Conservation (phyloP, 2,797 vertebrate genomes). For the Chaetophractus vellerosus region DNA sequence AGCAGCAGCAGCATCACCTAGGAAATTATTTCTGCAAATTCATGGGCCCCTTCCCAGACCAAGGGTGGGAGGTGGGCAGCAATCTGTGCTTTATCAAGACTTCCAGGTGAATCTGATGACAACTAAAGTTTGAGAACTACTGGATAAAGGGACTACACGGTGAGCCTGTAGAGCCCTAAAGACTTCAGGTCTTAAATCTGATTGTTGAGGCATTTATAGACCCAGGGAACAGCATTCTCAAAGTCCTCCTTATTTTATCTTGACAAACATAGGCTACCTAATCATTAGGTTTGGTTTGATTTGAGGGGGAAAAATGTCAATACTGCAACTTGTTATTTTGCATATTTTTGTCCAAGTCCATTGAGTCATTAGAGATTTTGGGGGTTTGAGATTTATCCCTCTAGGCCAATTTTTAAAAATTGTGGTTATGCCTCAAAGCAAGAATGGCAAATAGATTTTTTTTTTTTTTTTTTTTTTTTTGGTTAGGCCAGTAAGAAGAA, state of each 20-base stretch:
- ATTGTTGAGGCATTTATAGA: not conserved
- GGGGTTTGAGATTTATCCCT: not conserved
- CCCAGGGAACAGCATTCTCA: not conserved
- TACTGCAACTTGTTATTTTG: not conserved
- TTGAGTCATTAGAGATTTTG: slow-evolving; percentile 7
- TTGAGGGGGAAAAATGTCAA: not conserved
- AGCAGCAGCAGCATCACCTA: not conserved
- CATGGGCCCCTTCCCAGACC: not conserved
- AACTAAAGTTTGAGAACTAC: not conserved
- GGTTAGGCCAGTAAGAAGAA: too few species aligned
- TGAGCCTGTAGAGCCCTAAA: not conserved
- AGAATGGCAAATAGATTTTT: slow-evolving; percentile 32
- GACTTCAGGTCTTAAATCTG: not conserved
- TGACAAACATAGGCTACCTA: not conserved
- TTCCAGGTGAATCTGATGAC: not conserved
- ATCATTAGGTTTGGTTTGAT: not conserved
- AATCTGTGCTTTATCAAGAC: not conserved
- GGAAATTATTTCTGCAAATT: slow-evolving; percentile 19
- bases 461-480: not conserved
- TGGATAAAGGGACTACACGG: not conserved
- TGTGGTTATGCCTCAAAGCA: not conserved
- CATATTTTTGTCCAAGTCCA: not conserved
- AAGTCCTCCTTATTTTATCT: slow-evolving; percentile 28
- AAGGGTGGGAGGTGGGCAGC: not conserved
- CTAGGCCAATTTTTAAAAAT: not conserved